A percentile compares a stretch with the other conserved stretches of the same genome.
phyloP scores from a whole-genome alignment of 2,113 vertebrate species.

The Dasypus novemcinctus region DNA sequence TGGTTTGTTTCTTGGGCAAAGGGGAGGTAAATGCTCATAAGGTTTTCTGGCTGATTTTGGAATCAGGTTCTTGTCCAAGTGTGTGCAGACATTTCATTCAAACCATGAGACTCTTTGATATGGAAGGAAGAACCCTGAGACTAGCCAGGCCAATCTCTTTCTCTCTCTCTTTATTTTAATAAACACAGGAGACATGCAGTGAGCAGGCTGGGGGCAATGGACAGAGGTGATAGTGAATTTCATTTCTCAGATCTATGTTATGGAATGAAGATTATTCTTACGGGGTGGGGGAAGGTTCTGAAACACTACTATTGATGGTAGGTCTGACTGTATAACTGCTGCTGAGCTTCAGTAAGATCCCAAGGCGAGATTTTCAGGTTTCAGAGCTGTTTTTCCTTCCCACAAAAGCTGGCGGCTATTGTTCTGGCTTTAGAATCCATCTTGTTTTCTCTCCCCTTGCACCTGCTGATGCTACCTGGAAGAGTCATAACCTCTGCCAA shows the following conservation, averaged over 20 bases:
- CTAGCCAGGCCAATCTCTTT: too few relatives aligned
- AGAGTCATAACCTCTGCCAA: conserved; percentile 26
- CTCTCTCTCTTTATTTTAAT: too few relatives aligned
- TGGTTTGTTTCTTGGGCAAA: not conserved
- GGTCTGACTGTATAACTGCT: not conserved
- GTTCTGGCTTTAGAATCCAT: conserved; percentile 36
- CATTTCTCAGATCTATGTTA: conserved; percentile 1
- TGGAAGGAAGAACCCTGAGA: not conserved
- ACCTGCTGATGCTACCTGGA: conserved; percentile 77
- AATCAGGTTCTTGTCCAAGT: not conserved
- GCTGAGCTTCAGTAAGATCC: not conserved
- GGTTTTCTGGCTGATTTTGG: not conserved
- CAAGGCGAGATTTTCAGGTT: not conserved
- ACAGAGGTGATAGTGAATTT: not conserved
- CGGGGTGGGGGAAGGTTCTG: not conserved
- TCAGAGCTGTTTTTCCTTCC: conserved; percentile 1
- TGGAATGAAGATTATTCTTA: conserved; percentile 9
- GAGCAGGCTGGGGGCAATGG: conserved; percentile 24
- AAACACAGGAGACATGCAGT: conserved; percentile 27
- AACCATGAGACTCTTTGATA: not conserved
- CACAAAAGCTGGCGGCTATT: not conserved
- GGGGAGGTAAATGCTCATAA: not conserved
- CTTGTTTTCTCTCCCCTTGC: conserved; percentile 20
- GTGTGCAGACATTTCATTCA: not conserved
- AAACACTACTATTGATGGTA: conserved; percentile 1